A percentile compares a stretch with the other conserved stretches of the same genome.
These are phyloP conservation scores for Unio delphinus DNA, from an alignment of 2,888 invertebrate genomes.

Conservation along the genomic window DNA sequence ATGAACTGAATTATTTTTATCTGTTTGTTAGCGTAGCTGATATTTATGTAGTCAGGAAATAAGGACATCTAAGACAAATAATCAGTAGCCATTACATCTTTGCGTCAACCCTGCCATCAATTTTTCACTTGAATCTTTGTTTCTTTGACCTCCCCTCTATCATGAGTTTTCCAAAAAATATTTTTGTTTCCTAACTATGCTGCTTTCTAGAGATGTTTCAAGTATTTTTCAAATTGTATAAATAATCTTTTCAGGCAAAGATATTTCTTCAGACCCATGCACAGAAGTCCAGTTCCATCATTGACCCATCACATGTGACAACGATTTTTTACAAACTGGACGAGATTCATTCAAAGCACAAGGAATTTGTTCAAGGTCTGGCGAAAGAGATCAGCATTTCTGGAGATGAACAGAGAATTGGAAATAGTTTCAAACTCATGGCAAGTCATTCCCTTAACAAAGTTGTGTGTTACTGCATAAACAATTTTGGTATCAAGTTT, in stretches of 20 bases:
- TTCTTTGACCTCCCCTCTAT: background rate
- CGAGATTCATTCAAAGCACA: conserved; percentile 85
- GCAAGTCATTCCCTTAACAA: conserved; percentile 70
- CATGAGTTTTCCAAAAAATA: background rate
- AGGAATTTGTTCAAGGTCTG: conserved; percentile 85
- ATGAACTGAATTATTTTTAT: too few species aligned
- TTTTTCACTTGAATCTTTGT: too few species aligned
- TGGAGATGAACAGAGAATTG: conserved; percentile 78
- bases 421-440: conserved; percentile 88
- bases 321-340: conserved; percentile 91
- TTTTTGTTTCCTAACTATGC: background rate
- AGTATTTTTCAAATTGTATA: background rate
- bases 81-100: too few species aligned
- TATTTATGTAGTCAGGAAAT: too few species aligned
- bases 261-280: conserved; percentile 87
- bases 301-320: conserved; percentile 89
- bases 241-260: conserved; percentile 82
- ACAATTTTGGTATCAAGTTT: background rate
- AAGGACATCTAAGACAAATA: too few species aligned
- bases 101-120: too few species aligned
- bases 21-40: too few species aligned
- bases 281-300: conserved; percentile 86
- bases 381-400: conserved; percentile 60
- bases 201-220: background rate
- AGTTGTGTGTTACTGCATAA: too few species aligned